Base-by-base conservation (phyloP, 2,797 vertebrate species). In the Ispidina picta region DNA sequence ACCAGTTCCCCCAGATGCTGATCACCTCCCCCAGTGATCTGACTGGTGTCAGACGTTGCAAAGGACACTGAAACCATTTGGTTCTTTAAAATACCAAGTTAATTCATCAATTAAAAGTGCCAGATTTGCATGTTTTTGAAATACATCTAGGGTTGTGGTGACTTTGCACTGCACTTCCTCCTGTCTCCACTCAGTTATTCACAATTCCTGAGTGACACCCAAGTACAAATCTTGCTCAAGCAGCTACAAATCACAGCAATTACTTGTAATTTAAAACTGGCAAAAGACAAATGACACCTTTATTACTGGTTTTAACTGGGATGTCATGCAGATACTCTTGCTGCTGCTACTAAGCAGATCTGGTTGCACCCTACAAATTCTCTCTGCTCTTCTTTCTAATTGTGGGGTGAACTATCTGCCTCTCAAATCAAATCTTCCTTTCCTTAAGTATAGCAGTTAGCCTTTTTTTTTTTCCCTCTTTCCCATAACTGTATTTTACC, bases 361-460 rank as follows among this genome's bases (percentile, higher is more conserved):
- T 76, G 44, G 17, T 48, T 60, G n/a, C 4, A 2, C 31, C 26
- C 58, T 86, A 51, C 12, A 11, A 59, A 72, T 44, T 31, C 68
- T 77, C 44, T 58, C 59, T 39, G 31, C 28, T 78, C 5, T 5
- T 71, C 65, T 65, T 78, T 59, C 3, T 21, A 48, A 70, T 73
- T 51, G 55, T 51, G 25, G 31, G 55, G 37, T 75, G 56, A 86
- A 74, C 5, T 39, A 8, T 58, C 49, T 70, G 51, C 54, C 29
- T 78, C 62, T 72, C 35, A 31, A 49, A 37, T 35, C 59, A 78
- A 39, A 85, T 62, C 51, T 55, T 22, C 78, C 56, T 92, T 83
- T 81, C 89, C 96, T 82, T 91, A 88, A 89, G 91, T 16, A 17
- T 31, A 93, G 92, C 68, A 72, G 76, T 97, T 95, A 97, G 95